Evolutionary conservation across 2,888 invertebrate species (phyloP).

Genomic region (Drosophila infuscata): DNA sequence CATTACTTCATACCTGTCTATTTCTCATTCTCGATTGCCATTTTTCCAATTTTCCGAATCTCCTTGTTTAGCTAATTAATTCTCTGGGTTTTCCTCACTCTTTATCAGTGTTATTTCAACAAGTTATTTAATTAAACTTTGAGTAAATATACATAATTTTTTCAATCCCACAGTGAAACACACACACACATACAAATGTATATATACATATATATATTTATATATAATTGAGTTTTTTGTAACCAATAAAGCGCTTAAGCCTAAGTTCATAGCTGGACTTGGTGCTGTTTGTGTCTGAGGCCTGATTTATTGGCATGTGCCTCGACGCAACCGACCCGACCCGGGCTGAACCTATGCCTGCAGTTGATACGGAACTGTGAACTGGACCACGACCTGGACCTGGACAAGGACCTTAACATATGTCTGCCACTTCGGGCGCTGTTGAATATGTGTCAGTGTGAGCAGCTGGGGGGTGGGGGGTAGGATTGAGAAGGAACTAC

Average conservation of each 20-base stretch:
- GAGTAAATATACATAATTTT: conserved; percentile 36
- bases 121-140: conserved; percentile 51
- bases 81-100: neutral
- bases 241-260: conserved; percentile 52
- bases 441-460: conserved; percentile 62
- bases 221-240: conserved; percentile 9
- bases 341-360: conserved; percentile 12
- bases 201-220: neutral
- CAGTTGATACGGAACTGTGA: conserved; percentile 11
- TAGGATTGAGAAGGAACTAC: conserved; percentile 31
- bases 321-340: conserved; percentile 30
- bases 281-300: conserved; percentile 34
- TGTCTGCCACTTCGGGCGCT: conserved; percentile 44
- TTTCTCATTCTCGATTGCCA: neutral
- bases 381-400: conserved; percentile 20
- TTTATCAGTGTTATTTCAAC: conserved; percentile 1
- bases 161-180: neutral
- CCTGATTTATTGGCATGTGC: conserved; percentile 67
- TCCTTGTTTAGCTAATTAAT: neutral
- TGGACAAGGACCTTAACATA: conserved; percentile 24
- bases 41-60: neutral
- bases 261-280: conserved; percentile 44
- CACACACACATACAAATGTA: neutral
- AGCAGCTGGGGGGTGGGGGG: neutral
- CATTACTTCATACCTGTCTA: neutral